Base-by-base conservation (phyloP, 2,113 vertebrate genomes). In the Myanophis thanlyinensis region DNA sequence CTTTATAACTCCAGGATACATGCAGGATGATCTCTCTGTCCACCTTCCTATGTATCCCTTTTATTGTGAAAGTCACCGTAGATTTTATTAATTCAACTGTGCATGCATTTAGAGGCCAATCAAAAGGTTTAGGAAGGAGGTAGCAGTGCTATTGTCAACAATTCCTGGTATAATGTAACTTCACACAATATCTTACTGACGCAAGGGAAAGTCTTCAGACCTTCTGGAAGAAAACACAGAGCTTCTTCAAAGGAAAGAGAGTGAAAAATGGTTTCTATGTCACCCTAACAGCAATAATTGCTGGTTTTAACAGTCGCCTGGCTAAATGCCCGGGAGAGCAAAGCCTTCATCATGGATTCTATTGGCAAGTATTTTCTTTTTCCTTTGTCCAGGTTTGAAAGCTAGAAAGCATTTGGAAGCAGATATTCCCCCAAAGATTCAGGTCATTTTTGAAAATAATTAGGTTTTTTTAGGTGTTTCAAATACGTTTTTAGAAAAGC, bases 191-290 rank as follows among this genome's bases (percentile, higher is more conserved):
- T 85, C 87, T 84, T 84, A 56, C 25, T 84, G 44, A 93, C 91
- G 88, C 48, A 87, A 93, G 94, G 88, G 87, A 10, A 90, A 92
- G 89, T 93, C 88, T 89, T 94, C 92, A 92, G 93, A 93, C 94
- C 48, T 93, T 67, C 62, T 90, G 94, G 95, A 94, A 95, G 85
- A 94, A 95, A 96, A 95, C 92, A 85, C 92, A 95, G 93, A 93
- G 92, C 92, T 95, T 96, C 93, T 95, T 95, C 12, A 0, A 94
- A 95, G 86, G 93, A 96, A 51, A 94, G 91, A 95, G 95, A 94
- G 95, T 47, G 80, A 95, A 95, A 84, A 94, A 94, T 88, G n/a
- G 40, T 87, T 94, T 88, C 95, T 90, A 59, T 53, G 90, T 94
- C 91, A 53, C 90, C 90, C 92, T 90, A 94, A 93, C 94, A 94